Conservation (phyloP, 2,113 vertebrate species). For the Thermophis baileyi region DNA sequence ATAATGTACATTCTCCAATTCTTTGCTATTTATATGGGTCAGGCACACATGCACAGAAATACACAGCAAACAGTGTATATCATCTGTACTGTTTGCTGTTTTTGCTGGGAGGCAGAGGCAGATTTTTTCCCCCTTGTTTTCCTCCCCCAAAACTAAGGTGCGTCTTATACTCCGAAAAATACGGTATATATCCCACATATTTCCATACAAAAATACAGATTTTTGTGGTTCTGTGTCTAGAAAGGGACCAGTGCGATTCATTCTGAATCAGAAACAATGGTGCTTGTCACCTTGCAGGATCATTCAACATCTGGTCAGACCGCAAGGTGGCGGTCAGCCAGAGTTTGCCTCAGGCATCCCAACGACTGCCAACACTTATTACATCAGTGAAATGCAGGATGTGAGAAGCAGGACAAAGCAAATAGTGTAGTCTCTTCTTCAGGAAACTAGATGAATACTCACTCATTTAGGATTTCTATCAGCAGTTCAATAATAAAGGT, state of each 20-base stretch:
- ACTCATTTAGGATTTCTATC: conserved; percentile 2
- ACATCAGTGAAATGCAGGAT: background rate
- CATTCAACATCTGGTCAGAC: background rate
- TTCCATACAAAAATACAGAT: background rate
- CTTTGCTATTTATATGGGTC: too few relatives aligned
- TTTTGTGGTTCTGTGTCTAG: too few relatives aligned
- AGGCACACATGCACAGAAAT: too few relatives aligned
- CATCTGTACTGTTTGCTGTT: too few relatives aligned
- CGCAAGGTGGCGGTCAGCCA: background rate
- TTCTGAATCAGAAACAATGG: background rate
- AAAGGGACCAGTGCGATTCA: background rate
- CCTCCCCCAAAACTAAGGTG: too few relatives aligned
- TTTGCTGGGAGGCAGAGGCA: too few relatives aligned
- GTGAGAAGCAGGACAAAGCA: conserved; percentile 1
- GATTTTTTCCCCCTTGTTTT: too few relatives aligned
- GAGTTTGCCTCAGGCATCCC: conserved; percentile 24
- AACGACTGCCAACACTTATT: conserved; percentile 3
- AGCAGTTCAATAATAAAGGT: conserved; percentile 6
- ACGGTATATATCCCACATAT: background rate
- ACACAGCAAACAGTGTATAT: too few relatives aligned
- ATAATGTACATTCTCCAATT: too few relatives aligned
- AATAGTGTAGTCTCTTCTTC: background rate
- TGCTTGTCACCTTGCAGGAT: conserved; percentile 17
- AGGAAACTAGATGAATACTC: background rate
- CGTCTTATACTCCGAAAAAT: too few relatives aligned